phyloP scores from a whole-genome alignment of 2,113 vertebrate genomes.

The Sylvietta virens region DNA sequence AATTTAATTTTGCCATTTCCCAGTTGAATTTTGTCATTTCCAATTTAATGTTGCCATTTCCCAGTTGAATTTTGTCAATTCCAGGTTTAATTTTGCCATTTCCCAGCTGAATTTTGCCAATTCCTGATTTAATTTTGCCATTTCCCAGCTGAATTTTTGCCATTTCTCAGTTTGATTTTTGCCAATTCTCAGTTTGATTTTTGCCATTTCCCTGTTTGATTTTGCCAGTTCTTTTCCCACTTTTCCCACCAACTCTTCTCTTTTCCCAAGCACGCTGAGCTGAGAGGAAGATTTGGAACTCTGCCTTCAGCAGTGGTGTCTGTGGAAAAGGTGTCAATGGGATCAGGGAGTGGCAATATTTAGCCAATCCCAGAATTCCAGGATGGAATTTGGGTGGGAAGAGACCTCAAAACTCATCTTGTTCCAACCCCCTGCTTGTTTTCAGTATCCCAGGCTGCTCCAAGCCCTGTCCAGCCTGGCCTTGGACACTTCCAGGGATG shows the following conservation, averaged over 20 bases:
- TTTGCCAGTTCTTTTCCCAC: not conserved
- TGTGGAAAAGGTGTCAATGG: fast-evolving
- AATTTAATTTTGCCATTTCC: no score
- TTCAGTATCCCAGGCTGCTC: fast-evolving
- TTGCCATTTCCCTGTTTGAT: no score
- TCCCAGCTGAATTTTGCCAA: no score
- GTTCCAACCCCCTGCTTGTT: not conserved
- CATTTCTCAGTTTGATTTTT: no score
- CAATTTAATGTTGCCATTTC: no score
- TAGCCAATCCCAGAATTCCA: not conserved
- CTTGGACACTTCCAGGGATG: not conserved
- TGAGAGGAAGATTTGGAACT: fast-evolving
- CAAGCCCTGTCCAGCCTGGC: fast-evolving
- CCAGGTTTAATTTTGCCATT: no score
- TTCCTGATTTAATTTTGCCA: no score
- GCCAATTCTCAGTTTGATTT: no score
- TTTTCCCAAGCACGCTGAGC: not conserved
- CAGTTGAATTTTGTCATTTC: no score
- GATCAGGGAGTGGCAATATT: not conserved
- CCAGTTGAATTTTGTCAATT: no score
- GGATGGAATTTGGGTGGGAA: not conserved
- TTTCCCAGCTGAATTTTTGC: no score
- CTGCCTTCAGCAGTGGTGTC: not conserved
- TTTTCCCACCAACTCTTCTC: not conserved
- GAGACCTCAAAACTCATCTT: not conserved